Evolutionary conservation across 2,888 invertebrate genomes (phyloP).

Genomic region (Calameuta idolon): DNA sequence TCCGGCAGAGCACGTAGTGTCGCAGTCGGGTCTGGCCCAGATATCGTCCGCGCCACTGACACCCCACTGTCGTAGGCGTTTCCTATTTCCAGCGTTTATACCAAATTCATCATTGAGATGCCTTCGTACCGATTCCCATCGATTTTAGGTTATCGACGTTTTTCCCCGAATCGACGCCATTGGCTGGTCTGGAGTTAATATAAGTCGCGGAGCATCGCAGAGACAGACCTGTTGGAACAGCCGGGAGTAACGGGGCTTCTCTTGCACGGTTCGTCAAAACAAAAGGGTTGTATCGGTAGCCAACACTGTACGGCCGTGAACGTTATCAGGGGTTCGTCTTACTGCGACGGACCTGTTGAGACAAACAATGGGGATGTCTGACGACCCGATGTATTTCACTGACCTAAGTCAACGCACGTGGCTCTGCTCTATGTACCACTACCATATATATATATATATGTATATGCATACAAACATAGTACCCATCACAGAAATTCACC

Average conservation of each 20-base stretch:
- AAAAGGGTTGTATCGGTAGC: neutral
- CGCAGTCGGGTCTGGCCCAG: conserved; percentile 60
- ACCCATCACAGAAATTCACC: neutral
- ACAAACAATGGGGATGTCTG: conserved; percentile 16
- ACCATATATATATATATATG: neutral
- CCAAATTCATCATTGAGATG: neutral
- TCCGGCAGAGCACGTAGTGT: conserved; percentile 54
- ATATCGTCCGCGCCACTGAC: conserved; percentile 49
- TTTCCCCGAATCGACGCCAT: neutral
- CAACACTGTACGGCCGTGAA: neutral
- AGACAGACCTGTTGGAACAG: neutral
- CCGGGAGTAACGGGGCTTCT: neutral
- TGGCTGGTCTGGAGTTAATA: neutral
- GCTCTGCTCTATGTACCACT: neutral
- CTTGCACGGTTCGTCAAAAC: neutral
- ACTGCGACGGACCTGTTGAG: conserved; percentile 31
- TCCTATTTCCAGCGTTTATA: neutral
- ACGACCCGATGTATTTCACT: neutral
- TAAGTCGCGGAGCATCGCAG: neutral
- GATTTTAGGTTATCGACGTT: neutral
- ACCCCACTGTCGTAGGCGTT: neutral
- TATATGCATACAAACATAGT: too few species aligned
- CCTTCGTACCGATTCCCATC: neutral
- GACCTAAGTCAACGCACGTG: neutral
- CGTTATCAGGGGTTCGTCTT: conserved; percentile 19